Evolutionary conservation across 2,113 vertebrate species (phyloP), one percentile per base, ranked within the genome.

Genomic region (Leptocoma aspasia): DNA sequence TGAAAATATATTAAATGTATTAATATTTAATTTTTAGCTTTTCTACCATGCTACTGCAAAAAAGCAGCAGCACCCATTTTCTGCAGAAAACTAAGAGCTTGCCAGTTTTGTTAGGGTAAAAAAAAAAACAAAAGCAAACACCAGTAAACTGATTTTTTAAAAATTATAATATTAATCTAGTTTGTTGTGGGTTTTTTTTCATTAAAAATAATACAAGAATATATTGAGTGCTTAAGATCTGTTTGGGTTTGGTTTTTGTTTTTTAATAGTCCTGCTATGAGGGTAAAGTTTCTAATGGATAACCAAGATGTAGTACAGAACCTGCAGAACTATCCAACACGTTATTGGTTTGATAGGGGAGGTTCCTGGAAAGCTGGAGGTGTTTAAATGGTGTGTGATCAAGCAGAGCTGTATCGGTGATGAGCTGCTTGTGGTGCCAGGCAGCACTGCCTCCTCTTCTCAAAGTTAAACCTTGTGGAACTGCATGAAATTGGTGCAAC

Each of bases 11-110:
- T 66, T 35, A 20, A 66, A 22, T 75, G 9, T 70, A 60, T 93
- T 83, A 76, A 92, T 92, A 81, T 81, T 89, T 92, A 92, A 61
- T 84, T 65, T 82, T 94, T 89, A 82, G 13, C 5, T 28, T 89
- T 73, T 91, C 59, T 73, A 23, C 41, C 65, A 10, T 77, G 35
- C 44, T 77, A 35, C 37, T 3, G 0, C n/a, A 27, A 81, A 52
- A 80, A 87, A 80, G 3, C 14, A 82, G n/a, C 44, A 37, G 45
- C 13, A 56, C 49, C 15, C 35, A 41, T 61, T 83, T 92, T 72
- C 37, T 81, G 11, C 26, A 65, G 69, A n/a, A 49, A 31, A 27
- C 41, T 60, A 81, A 80, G 15, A 31, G 10, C n/a, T 80, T 86
- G 26, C 30, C 15, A 21, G 11, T 85, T 91, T 68, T 80, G 18